These are phyloP conservation scores for Mellilla xanthometata DNA, from an alignment of 2,888 invertebrate species.

Conservation along the genomic window DNA sequence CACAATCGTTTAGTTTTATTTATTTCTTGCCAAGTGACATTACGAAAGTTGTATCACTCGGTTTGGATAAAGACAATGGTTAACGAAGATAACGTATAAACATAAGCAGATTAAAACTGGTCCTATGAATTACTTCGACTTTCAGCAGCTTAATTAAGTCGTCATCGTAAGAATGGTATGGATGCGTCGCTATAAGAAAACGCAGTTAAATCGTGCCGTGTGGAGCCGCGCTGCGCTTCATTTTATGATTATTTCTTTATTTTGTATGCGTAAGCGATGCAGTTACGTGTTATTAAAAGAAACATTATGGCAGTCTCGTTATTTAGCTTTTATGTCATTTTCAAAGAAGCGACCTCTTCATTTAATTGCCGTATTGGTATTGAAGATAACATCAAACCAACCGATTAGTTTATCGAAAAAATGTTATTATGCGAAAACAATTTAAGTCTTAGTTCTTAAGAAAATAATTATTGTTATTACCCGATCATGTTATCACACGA, in stretches of 20 bases:
- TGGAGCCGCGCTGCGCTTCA: slow-evolving; percentile 11
- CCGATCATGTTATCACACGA: not conserved
- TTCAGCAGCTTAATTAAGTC: slow-evolving; percentile 16
- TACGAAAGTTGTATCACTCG: slow-evolving; percentile 13
- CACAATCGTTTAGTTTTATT: slow-evolving; percentile 9
- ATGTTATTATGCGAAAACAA: not conserved
- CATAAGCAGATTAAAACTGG: slow-evolving; percentile 19
- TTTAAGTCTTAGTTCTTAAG: not conserved
- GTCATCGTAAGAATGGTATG: slow-evolving; percentile 15
- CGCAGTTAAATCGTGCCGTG: slow-evolving; percentile 16
- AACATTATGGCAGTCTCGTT: slow-evolving; percentile 6
- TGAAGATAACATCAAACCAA: not conserved
- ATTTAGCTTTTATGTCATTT: slow-evolving; percentile 5
- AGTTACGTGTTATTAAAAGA: slow-evolving; percentile 10
- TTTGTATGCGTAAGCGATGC: slow-evolving; percentile 14
- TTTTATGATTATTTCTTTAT: slow-evolving; percentile 21
- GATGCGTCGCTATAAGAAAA: slow-evolving; percentile 13
- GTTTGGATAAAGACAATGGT: slow-evolving; percentile 20
- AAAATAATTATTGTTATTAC: not conserved
- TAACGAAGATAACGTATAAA: slow-evolving; percentile 7
- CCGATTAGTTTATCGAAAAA: not conserved
- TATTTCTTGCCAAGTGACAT: slow-evolving; percentile 10
- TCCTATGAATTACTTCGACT: slow-evolving; percentile 12
- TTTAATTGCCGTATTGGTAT: not conserved
- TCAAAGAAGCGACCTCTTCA: not conserved